Base-by-base conservation (phyloP, 2,888 invertebrate genomes). In the Penaeus monodon region DNA sequence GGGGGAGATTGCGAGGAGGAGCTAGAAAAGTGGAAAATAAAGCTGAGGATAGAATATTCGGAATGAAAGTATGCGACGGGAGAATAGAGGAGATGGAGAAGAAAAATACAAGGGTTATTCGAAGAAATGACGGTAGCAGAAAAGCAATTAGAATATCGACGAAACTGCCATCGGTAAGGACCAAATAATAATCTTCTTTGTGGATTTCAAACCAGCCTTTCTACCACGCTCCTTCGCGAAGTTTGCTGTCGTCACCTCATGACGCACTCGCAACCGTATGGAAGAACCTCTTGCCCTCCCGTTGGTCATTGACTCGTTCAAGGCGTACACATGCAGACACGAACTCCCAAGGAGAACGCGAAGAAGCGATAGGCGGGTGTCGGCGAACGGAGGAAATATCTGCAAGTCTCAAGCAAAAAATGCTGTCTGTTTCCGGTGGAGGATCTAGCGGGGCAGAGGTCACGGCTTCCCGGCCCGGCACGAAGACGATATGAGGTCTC, bases 371-470 rank as follows among this genome's bases (percentile, higher is more conserved):
- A 29, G 33, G 33, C 29, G 33, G 70, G 33, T 24, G 70, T 12
- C 27, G 33, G 70, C 12, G 70, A 70, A 17, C 27, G 33, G 70
- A 44, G 81, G 66, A n/a, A 81, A 44, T 44, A 38, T 33, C 63
- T 80, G 33, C 65, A 27, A 65, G 80, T 38, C 33, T 33, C 14
- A 73, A 66, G 65, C 68, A 81, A 80, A 81, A 81, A 73, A 29
- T 73, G 81, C 73, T 29, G 70, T 81, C 81, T 70, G 81, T 73
- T 81, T 81, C 81, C 81, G 81, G 33, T 57, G 44, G 76, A 81
- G 81, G 70, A n/a, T 81, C 73, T 63, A 22, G 81, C 22, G 73
- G 83, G 76, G 49, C 65, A 66, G 76, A 65, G 83, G 65, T 17
- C 76, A 49, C 66, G 74, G 83, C 81, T 70, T 70, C 57, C 73